These are phyloP conservation scores for Gasterosteus aculeatus DNA, from an alignment of 2,113 vertebrate species.

Conservation along the genomic window DNA sequence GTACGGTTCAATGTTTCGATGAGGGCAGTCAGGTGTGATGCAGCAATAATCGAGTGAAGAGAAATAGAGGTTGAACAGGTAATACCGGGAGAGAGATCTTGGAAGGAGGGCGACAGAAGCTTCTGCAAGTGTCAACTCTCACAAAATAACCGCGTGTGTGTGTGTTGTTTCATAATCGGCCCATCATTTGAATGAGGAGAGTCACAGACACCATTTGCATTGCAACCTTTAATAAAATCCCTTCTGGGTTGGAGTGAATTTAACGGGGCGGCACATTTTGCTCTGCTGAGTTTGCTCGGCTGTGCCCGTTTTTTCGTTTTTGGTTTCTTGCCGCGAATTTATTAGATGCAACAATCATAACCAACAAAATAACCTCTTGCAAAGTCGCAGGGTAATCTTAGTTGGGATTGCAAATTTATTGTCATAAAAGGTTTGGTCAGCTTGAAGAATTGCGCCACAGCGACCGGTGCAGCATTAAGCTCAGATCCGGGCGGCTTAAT, in stretches of 20 bases:
- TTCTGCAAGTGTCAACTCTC: constrained; percentile 16
- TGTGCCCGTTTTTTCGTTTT: constrained; percentile 26
- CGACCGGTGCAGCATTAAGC: constrained; percentile 21
- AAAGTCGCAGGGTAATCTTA: constrained; percentile 41
- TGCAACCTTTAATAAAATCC: constrained; percentile 51
- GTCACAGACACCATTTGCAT: constrained; percentile 54
- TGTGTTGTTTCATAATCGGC: constrained; percentile 25
- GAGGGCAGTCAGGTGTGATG: constrained; percentile 56
- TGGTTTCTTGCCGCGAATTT: constrained; percentile 35
- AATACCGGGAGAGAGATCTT: constrained; percentile 16
- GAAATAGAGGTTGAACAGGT: constrained; percentile 33
- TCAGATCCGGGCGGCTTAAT: constrained; percentile 42
- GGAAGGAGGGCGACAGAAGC: neutral
- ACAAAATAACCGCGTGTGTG: constrained; percentile 17
- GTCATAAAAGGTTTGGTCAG: constrained; percentile 47
- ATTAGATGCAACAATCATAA: constrained; percentile 48
- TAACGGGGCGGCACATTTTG: constrained; percentile 55
- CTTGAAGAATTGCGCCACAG: constrained; percentile 25
- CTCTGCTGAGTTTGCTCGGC: constrained; percentile 53
- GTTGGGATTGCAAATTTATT: constrained; percentile 57
- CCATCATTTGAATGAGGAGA: constrained; percentile 37
- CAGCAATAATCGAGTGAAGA: constrained; percentile 46
- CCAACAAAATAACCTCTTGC: constrained; percentile 3
- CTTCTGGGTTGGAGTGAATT: constrained; percentile 46
- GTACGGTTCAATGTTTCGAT: constrained; percentile 40